Percentiles rank a stretch among this genome's conserved stretches.
Evolutionary conservation across 2,888 invertebrate genomes (phyloP).

Genomic region (Leucophenga montana): DNA sequence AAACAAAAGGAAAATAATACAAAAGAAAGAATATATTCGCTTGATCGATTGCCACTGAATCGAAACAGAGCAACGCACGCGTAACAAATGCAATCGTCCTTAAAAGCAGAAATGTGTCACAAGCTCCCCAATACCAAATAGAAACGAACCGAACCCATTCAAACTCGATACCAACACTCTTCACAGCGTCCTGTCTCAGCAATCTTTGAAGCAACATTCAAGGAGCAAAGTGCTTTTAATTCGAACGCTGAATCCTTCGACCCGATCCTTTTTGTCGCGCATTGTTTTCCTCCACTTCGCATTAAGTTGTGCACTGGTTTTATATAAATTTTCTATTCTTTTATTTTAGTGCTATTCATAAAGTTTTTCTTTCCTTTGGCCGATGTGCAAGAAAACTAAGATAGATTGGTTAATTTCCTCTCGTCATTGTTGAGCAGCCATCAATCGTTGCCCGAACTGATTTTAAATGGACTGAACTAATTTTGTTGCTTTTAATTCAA

Average conservation of each 20-base stretch:
- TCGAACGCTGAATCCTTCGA: not conserved
- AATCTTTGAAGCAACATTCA: not conserved
- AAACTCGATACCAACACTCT: not conserved
- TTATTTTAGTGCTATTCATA: constrained; percentile 31
- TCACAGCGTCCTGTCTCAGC: not conserved
- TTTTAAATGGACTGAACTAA: constrained; percentile 71
- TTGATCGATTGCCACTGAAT: constrained; percentile 67
- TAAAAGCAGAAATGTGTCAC: constrained; percentile 71
- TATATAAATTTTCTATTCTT: constrained; percentile 6
- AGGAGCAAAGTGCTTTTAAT: not conserved
- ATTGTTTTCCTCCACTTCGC: not conserved
- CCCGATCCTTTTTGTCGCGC: constrained; percentile 5
- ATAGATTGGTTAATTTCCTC: constrained; percentile 73
- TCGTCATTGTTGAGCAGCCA: constrained; percentile 70
- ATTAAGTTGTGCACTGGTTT: not conserved
- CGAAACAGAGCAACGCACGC: constrained; percentile 62
- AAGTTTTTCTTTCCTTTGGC: constrained; percentile 28
- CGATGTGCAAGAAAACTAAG: constrained; percentile 68
- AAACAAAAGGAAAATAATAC: constrained; percentile 16
- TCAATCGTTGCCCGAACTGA: constrained; percentile 71
- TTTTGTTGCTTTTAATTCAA: constrained; percentile 44
- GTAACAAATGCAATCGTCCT: constrained; percentile 68
- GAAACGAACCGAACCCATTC: not conserved
- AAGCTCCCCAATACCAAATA: constrained; percentile 44
- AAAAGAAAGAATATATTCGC: constrained; percentile 36